Percentiles rank a stretch among this genome's conserved stretches.
Evolutionary conservation across 2,113 vertebrate species (phyloP).

Genomic region (Atherinomorus stipes): DNA sequence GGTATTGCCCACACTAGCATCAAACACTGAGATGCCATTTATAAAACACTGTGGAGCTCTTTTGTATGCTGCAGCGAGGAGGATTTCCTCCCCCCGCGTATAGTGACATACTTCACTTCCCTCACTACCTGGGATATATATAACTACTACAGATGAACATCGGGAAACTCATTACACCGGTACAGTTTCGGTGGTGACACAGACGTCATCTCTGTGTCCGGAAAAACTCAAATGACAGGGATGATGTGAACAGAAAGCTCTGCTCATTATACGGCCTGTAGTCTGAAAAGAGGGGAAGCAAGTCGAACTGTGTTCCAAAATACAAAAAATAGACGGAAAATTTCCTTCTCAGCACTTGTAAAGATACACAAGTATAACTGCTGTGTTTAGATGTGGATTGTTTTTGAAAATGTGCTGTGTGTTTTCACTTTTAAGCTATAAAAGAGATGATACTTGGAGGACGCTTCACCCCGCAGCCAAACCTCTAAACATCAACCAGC

Average conservation of each 20-base stretch:
- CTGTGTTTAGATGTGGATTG: conserved; percentile 51
- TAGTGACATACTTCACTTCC: conserved; percentile 64
- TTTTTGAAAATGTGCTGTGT: conserved; percentile 62
- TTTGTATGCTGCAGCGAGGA: conserved; percentile 41
- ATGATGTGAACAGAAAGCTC: conserved; percentile 53
- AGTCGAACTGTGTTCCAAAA: conserved; percentile 39
- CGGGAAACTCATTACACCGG: conserved; percentile 57
- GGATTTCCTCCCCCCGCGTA: conserved; percentile 34
- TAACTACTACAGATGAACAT: conserved; percentile 55
- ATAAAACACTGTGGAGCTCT: conserved; percentile 16
- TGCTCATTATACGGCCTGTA: conserved; percentile 50
- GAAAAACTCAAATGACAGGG: conserved; percentile 59
- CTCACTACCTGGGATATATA: conserved; percentile 60
- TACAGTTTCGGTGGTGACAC: conserved; percentile 54
- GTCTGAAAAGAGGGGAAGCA: conserved; percentile 30
- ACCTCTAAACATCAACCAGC: conserved; percentile 55
- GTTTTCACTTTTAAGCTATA: conserved; percentile 51
- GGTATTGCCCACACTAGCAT: background rate
- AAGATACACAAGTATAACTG: conserved; percentile 54
- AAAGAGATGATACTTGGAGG: conserved; percentile 32
- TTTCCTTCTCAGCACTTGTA: conserved; percentile 33
- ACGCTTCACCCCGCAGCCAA: conserved; percentile 53
- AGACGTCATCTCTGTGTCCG: conserved; percentile 60
- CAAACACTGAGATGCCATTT: conserved; percentile 30
- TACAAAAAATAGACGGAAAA: conserved; percentile 9